Conservation (phyloP, 2,113 vertebrate genomes). For the Guaruba guarouba region DNA sequence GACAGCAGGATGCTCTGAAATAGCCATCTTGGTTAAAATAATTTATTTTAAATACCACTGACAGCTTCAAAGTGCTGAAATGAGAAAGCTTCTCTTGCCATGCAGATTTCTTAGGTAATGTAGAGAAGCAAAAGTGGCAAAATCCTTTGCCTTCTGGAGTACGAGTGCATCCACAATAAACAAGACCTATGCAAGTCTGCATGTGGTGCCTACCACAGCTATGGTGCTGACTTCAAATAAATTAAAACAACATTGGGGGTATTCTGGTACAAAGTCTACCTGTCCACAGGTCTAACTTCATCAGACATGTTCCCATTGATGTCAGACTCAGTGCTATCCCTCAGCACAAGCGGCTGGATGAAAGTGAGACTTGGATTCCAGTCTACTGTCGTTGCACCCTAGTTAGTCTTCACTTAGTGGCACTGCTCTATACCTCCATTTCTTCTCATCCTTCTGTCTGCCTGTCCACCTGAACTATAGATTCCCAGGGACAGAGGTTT, state of each 20-base stretch:
- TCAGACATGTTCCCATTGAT: background rate
- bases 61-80: conserved; percentile 24
- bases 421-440: background rate
- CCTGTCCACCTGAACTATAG: background rate
- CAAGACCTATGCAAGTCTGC: background rate
- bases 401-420: background rate
- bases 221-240: background rate
- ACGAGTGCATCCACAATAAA: background rate
- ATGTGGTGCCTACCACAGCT: background rate
- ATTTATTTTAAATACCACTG: conserved; percentile 35
- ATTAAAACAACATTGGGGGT: background rate
- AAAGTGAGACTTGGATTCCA: background rate
- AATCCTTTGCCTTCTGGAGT: background rate
- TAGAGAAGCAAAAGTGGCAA: background rate
- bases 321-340: background rate
- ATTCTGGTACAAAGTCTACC: background rate
- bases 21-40: conserved; percentile 46
- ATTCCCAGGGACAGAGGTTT: background rate
- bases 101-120: background rate
- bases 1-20: conserved; percentile 58
- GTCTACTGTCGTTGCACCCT: too few species aligned
- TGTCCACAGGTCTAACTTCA: background rate
- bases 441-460: background rate
- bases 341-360: background rate
- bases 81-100: background rate